A percentile compares a stretch with the other conserved stretches of the same genome.
These are phyloP conservation scores for Sporophila hypoxantha DNA, from an alignment of 2,113 vertebrate genomes.

Conservation along the genomic window DNA sequence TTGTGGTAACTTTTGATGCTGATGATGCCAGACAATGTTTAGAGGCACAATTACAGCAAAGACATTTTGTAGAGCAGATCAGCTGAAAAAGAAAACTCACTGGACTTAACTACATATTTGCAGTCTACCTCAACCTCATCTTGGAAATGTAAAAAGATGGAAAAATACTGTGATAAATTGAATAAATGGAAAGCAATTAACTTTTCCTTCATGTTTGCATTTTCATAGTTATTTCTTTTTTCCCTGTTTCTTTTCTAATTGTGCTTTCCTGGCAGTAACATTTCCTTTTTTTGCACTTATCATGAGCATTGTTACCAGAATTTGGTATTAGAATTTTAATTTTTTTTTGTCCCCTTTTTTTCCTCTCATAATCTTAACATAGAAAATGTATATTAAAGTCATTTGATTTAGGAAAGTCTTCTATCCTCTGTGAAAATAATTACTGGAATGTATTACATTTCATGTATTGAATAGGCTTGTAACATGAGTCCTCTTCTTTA, in stretches of 20 bases:
- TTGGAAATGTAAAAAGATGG: conserved; percentile 5
- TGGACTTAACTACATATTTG: conserved; percentile 20
- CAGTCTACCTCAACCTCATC: not conserved
- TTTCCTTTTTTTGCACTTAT: conserved; percentile 4
- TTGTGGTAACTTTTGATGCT: conserved; percentile 35
- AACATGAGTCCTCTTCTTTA: not conserved
- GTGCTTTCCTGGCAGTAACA: not conserved
- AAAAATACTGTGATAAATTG: conserved; percentile 15
- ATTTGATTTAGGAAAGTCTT: not conserved
- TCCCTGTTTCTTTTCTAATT: not conserved
- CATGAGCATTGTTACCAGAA: not conserved
- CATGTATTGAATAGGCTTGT: not conserved
- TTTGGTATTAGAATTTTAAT: not conserved
- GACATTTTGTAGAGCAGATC: not conserved
- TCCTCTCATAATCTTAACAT: not conserved
- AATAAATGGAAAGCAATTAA: conserved; percentile 32
- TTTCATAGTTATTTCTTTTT: conserved; percentile 1
- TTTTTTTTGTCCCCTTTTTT: not conserved
- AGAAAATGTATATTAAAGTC: not conserved
- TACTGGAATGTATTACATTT: not conserved
- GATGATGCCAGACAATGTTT: conserved; percentile 55
- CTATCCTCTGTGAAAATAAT: not conserved
- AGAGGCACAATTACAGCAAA: conserved; percentile 49
- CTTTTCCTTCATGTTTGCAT: conserved; percentile 22
- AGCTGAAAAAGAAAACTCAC: conserved; percentile 10